phyloP scores from a whole-genome alignment of 2,888 invertebrate genomes.

The Drosophila pseudotalamancana region DNA sequence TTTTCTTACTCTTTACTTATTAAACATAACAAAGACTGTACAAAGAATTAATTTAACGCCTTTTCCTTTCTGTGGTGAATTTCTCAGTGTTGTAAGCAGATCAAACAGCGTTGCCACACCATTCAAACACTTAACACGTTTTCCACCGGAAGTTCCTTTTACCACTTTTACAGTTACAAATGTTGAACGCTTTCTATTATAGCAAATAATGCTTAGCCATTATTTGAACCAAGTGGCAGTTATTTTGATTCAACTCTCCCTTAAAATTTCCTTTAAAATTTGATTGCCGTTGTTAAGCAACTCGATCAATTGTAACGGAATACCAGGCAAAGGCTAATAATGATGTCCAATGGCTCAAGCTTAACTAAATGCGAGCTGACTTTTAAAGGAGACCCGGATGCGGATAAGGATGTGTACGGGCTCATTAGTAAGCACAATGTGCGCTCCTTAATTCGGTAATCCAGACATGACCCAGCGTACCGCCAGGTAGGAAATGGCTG shows the following conservation, averaged over 20 bases:
- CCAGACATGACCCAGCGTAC: not conserved
- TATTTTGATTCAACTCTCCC: too few species aligned
- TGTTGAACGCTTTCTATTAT: too few species aligned
- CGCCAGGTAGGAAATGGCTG: conserved; percentile 1
- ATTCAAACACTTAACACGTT: too few species aligned
- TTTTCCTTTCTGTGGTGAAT: not conserved
- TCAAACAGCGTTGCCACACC: not conserved
- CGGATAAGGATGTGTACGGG: conserved; percentile 61
- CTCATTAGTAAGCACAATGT: conserved; percentile 69
- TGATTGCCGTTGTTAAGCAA: not conserved
- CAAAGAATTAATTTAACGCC: too few species aligned
- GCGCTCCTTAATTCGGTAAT: conserved; percentile 38
- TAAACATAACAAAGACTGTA: too few species aligned
- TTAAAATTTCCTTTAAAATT: not conserved
- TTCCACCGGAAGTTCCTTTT: too few species aligned
- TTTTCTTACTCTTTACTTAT: too few species aligned
- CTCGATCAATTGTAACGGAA: not conserved
- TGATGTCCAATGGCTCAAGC: conserved; percentile 10
- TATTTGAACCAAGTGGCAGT: too few species aligned
- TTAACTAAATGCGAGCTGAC: not conserved
- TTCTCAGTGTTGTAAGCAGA: not conserved
- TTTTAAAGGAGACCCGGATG: conserved; percentile 26
- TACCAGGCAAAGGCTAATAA: conserved; percentile 13
- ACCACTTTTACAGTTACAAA: too few species aligned
- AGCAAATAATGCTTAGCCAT: too few species aligned